Evolutionary conservation across 2,888 invertebrate species (phyloP), one percentile per base, ranked within the genome.

Genomic region (Encarsia formosa): DNA sequence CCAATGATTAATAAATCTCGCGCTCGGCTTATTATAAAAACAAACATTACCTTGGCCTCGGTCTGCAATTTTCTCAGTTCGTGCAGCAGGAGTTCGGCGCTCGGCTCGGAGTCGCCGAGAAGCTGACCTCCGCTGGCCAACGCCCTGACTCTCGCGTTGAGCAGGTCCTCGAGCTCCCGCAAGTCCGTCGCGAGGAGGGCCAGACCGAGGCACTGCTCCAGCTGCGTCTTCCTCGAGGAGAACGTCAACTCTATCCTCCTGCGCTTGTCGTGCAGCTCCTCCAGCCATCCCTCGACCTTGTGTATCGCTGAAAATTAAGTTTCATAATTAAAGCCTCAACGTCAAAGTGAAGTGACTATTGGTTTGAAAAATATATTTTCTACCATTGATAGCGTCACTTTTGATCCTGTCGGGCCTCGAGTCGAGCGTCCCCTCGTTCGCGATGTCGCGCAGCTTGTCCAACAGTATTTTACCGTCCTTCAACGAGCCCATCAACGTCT

Each of bases 381-480:
- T 60, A 70, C 73, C 72, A 49, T 66, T 63, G 23, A 76, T 74
- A 35, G 81, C 79, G 62, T 80, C 79, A 3, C 75, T 68, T 58
- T 78, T 78, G 29, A 81, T 78, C 52, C 77, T 76, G 57, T 84
- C 85, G 50, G 86, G 86, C 63, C 86, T 78, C 54, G 87, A 86
- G 71, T 89, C 88, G 63, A 87, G 79, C 54, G 86, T 85, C 64
- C 87, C 87, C 68, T 85, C 80, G 67, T 82, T 80, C 50, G 85
- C 85, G 61, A 91, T 79, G 69, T 88, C 85, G 65, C 84, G 83
- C 59, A 92, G 77, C 65, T 84, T 81, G 43, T 84, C 85, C 63
- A 92, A 77, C 57, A 91, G 76, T 47, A 80, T 78, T 68, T 88
- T 88, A 42, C 91, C 91, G 59, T 87, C 83, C 67, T 88, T 87